Conservation (phyloP, 2,888 invertebrate species). For the Automeris io region DNA sequence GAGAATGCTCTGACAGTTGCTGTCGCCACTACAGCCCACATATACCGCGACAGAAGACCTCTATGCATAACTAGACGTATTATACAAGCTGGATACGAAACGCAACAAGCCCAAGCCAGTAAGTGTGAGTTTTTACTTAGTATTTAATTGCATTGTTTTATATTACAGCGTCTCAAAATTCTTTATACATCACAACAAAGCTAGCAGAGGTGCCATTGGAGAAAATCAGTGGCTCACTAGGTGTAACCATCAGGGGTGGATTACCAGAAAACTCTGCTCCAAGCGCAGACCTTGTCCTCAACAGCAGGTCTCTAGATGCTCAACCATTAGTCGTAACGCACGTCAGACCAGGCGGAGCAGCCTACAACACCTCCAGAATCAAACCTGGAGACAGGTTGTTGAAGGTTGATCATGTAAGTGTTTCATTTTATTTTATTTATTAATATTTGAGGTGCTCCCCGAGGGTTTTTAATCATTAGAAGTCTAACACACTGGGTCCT, state of each 20-base stretch:
- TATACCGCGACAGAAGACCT: too few species aligned
- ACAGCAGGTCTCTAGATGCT: slow-evolving; percentile 73
- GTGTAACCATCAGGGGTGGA: slow-evolving; percentile 91
- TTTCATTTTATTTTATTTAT: neutral
- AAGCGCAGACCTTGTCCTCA: slow-evolving; percentile 79
- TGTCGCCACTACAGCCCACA: too few species aligned
- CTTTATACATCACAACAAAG: slow-evolving; percentile 85
- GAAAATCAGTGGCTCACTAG: slow-evolving; percentile 89
- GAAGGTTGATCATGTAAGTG: slow-evolving; percentile 87
- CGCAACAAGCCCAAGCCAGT: too few species aligned
- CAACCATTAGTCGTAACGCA: slow-evolving; percentile 92
- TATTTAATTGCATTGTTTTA: too few species aligned
- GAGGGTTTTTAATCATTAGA: too few species aligned
- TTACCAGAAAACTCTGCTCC: slow-evolving; percentile 75
- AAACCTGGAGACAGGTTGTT: slow-evolving; percentile 93
- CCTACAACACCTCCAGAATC: slow-evolving; percentile 92
- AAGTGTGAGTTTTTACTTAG: too few species aligned
- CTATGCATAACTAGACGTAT: too few species aligned
- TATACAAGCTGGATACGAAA: too few species aligned
- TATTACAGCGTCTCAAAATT: slow-evolving; percentile 80
- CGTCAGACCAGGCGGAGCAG: slow-evolving; percentile 91
- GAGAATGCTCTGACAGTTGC: too few species aligned
- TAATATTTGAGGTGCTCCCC: too few species aligned
- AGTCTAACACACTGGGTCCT: too few species aligned
- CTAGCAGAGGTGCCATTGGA: slow-evolving; percentile 88